phyloP scores from a whole-genome alignment of 2,113 vertebrate species.

The Chunga burmeisteri region DNA sequence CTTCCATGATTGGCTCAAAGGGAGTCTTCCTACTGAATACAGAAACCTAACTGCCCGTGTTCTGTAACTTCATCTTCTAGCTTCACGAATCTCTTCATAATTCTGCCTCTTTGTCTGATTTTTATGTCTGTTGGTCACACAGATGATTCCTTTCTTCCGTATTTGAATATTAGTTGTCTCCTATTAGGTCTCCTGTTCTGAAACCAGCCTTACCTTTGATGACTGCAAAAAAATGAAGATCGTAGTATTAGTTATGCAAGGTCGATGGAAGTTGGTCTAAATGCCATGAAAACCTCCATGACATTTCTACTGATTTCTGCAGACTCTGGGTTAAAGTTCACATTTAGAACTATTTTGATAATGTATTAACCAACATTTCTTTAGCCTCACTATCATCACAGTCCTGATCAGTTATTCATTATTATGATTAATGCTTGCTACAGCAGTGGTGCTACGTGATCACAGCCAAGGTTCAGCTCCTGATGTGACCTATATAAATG shows the following conservation, averaged over 20 bases:
- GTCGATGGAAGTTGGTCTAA: not conserved
- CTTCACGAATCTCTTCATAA: not conserved
- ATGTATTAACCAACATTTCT: not conserved
- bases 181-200: not conserved
- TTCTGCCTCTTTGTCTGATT: not conserved
- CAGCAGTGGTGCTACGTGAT: constrained; percentile 24
- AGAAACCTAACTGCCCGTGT: not conserved
- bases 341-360: not conserved
- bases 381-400: not conserved
- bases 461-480: not conserved
- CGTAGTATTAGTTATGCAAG: not conserved
- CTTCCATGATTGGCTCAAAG: not conserved
- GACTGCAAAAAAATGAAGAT: not conserved
- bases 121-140: not conserved
- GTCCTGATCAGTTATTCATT: not conserved
- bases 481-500: not conserved
- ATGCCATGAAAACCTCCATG: not conserved
- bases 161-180: not conserved
- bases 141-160: not conserved
- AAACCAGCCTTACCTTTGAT: not conserved
- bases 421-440: not conserved
- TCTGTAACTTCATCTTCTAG: not conserved
- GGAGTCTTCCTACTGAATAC: not conserved
- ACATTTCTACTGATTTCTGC: not conserved
- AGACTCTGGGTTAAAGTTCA: not conserved